Conservation (phyloP, 1,140 invertebrate species). For the Semibalanus balanoides region DNA sequence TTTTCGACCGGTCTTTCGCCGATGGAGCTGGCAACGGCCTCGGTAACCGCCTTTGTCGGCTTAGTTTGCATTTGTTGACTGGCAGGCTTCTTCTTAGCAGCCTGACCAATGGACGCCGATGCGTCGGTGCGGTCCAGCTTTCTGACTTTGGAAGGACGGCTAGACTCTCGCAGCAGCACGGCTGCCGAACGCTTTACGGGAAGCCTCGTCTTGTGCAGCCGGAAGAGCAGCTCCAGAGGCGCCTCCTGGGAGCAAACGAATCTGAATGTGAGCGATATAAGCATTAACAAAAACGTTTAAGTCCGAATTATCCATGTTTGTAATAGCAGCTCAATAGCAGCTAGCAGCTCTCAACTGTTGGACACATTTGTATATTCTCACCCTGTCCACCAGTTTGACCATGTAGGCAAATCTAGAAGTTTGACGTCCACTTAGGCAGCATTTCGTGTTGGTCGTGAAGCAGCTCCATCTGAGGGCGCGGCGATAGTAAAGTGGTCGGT, state of each 20-base stretch:
- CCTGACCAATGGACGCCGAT: background rate
- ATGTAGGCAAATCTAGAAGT: background rate
- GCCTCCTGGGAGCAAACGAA: background rate
- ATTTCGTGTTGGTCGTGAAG: background rate
- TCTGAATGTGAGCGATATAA: background rate
- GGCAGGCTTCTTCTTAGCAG: too few relatives aligned
- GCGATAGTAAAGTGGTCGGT: too few relatives aligned
- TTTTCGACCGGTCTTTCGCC: too few relatives aligned
- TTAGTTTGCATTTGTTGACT: too few relatives aligned
- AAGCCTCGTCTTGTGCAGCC: background rate
- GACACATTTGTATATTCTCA: too few relatives aligned
- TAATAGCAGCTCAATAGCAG: too few relatives aligned
- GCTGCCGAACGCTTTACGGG: background rate
- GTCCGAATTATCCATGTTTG: too few relatives aligned
- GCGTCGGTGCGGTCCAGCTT: background rate
- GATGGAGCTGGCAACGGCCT: too few relatives aligned
- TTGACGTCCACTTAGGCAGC: background rate
- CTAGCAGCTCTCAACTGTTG: too few relatives aligned
- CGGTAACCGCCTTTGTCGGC: too few relatives aligned
- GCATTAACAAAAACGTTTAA: too few relatives aligned
- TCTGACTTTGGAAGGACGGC: conserved; percentile 7
- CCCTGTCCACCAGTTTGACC: background rate
- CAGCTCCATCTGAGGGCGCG: background rate
- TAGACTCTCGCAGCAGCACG: background rate
- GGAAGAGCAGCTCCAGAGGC: background rate